Base-by-base conservation (phyloP, 2,888 invertebrate genomes). In the Aricia artaxerxes region DNA sequence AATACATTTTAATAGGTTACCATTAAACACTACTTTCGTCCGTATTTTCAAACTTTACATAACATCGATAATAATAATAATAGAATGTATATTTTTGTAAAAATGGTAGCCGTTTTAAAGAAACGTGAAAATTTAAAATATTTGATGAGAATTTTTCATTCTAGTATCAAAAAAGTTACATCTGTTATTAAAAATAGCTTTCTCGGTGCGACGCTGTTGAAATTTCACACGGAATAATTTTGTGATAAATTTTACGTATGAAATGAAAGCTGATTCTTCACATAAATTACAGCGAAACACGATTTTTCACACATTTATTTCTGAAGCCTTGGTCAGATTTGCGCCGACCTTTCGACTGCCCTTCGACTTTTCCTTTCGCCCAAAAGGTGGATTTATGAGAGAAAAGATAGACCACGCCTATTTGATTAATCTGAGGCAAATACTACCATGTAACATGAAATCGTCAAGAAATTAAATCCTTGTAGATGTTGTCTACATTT, bases 111-210 rank as follows among this genome's bases (percentile, higher is more conserved):
- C 69, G 69, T 13, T 69, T 13, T 69, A 35, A 35, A 35, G 35
- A 69, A 69, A 69, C 69, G 11, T 64, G 31, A 64, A 24, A 35
- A 69, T 69, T 69, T 31, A 35, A 69, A 69, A 69, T 35, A 69
- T 81, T 81, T 80, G 83, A 83, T 81, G 80, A 75, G 75, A 44
- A 7, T 44, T 75, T 75, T 49, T 49, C 24, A 44, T 75, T 64
- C 31, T 31, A 64, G 64, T 64, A 64, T 31, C 4, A 64, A 64
- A 64, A 64, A 31, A 31, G 64, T 64, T 64, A 64, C 64, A 64
- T 64, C 64, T 64, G 64, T 64, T 64, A 64, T 31, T 64, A 64
- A 64, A 64, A 64, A 64, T 64, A 64, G 31, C 64, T 64, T 31
- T 64, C 64, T 64, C 64, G 24, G 31, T 31, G 31, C 64, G 64